These are phyloP conservation scores for Anoplopoma fimbria DNA, from an alignment of 2,113 vertebrate species.

Conservation along the genomic window DNA sequence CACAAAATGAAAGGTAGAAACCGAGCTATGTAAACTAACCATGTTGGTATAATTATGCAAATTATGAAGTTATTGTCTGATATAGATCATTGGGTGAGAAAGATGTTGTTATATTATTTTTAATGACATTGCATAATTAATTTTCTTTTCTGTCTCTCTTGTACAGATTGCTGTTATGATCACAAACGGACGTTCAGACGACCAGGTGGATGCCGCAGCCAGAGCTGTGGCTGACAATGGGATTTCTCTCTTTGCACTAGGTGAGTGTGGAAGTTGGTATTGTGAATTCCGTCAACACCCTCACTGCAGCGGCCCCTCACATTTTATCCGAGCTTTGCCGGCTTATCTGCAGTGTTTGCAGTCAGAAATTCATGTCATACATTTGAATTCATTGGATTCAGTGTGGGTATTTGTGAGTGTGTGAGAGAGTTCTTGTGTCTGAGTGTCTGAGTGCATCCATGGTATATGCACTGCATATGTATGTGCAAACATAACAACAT, in stretches of 20 bases:
- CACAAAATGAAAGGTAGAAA: background rate
- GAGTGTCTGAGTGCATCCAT: background rate
- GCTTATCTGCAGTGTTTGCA: constrained; percentile 69
- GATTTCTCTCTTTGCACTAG: constrained; percentile 89
- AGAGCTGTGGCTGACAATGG: constrained; percentile 81
- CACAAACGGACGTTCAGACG: constrained; percentile 85
- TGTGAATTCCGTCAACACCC: constrained; percentile 62
- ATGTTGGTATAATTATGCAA: background rate
- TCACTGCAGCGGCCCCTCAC: constrained; percentile 50
- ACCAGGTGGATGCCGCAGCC: constrained; percentile 81
- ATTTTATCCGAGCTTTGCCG: constrained; percentile 58
- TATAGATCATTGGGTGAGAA: background rate
- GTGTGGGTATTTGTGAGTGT: constrained; percentile 37
- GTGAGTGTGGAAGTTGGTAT: constrained; percentile 75
- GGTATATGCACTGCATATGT: background rate
- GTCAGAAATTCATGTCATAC: constrained; percentile 66
- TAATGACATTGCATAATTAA: background rate
- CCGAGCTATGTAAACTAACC: background rate
- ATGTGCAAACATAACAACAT: background rate
- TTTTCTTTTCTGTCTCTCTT: constrained; percentile 1
- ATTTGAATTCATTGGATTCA: constrained; percentile 68
- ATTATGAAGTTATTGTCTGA: background rate
- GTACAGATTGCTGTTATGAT: constrained; percentile 86
- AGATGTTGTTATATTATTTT: background rate
- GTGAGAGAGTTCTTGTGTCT: constrained; percentile 17